A percentile compares a stretch with the other conserved stretches of the same genome.
These are phyloP conservation scores for Pantherophis vulpinus DNA, from an alignment of 2,797 vertebrate genomes.

Conservation along the genomic window DNA sequence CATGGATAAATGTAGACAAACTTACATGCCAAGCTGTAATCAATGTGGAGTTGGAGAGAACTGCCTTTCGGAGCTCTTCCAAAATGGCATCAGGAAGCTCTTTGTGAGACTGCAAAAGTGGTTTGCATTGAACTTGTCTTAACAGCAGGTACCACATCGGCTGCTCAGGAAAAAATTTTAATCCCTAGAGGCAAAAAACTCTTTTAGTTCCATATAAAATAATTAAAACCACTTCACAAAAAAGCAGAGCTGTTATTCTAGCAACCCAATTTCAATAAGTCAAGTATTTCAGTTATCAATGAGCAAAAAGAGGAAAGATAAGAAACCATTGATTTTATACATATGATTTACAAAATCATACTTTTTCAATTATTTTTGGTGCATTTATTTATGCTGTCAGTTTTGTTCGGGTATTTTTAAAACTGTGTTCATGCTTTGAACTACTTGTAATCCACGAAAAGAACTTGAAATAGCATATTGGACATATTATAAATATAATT, in stretches of 20 bases:
- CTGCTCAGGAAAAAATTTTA: constrained; percentile 83
- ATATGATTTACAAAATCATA: not conserved
- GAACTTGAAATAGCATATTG: not conserved
- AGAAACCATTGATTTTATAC: not conserved
- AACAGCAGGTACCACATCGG: constrained; percentile 82
- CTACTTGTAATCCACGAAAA: not conserved
- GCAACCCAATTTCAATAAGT: not conserved
- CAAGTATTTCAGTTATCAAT: not conserved
- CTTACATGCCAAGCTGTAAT: constrained; percentile 91
- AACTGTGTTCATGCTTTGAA: not conserved
- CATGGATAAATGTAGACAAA: not conserved
- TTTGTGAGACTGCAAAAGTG: constrained; percentile 75
- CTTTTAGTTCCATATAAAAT: constrained; percentile 6
- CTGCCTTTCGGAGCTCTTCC: constrained; percentile 83
- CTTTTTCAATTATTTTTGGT: not conserved
- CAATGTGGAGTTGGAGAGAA: constrained; percentile 83
- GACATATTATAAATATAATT: not conserved
- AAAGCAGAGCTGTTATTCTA: not conserved
- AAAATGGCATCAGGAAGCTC: constrained; percentile 79
- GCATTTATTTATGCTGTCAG: not conserved
- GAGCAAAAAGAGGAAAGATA: not conserved
- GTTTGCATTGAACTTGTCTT: constrained; percentile 89
- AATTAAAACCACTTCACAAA: constrained; percentile 18
- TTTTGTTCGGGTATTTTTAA: not conserved
- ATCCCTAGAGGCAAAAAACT: constrained; percentile 72